phyloP scores from a whole-genome alignment of 2,113 vertebrate genomes.

The Zosterops borbonicus region DNA sequence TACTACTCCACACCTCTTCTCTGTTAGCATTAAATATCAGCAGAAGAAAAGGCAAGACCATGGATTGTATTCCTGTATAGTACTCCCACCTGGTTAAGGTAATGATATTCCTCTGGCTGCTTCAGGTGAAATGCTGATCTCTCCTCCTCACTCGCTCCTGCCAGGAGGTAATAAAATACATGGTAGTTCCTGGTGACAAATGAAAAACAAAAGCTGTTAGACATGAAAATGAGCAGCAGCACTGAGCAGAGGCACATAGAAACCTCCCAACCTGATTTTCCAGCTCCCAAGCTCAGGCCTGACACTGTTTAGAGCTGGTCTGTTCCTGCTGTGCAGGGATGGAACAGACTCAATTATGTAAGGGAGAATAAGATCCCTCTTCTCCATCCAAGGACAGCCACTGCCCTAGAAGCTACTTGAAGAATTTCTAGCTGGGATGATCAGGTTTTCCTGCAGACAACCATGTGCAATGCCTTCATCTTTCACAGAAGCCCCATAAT shows the following conservation, averaged over 20 bases:
- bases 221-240: not conserved
- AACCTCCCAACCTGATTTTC: not conserved
- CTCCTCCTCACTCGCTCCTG: slow-evolving; percentile 94
- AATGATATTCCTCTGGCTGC: slow-evolving; percentile 96
- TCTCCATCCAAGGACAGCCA: not conserved
- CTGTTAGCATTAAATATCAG: not conserved
- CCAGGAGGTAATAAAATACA: slow-evolving; percentile 99
- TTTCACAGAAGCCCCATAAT: not conserved
- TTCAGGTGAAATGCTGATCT: slow-evolving; percentile 90
- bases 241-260: not conserved
- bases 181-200: slow-evolving; percentile 91
- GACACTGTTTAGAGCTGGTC: not conserved
- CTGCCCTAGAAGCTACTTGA: not conserved
- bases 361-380: not conserved
- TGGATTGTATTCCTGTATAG: not conserved
- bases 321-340: fast-evolving
- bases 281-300: not conserved
- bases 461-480: not conserved
- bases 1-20: not conserved
- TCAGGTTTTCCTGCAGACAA: not conserved
- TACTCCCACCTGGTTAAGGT: slow-evolving; percentile 91
- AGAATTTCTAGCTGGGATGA: not conserved
- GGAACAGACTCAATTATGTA: not conserved
- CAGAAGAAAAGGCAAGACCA: not conserved
- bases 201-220: not conserved